Conservation (phyloP, 2,888 invertebrate genomes). For the Drosophila engyochracea region DNA sequence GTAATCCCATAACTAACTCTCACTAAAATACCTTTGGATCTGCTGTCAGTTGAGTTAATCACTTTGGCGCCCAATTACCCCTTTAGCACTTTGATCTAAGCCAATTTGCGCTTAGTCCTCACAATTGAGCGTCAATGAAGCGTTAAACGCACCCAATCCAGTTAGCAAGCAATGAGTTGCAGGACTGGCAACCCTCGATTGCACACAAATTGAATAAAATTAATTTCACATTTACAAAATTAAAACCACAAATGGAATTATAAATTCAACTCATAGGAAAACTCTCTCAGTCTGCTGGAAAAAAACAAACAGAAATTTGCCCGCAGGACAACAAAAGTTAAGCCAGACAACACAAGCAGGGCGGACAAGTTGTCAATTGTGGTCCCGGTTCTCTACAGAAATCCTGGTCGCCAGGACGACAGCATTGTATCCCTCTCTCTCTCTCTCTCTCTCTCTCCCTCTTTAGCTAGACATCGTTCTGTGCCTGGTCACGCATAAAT, state of each 20-base stretch:
- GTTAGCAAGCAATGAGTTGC: neutral
- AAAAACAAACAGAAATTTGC: slow-evolving; percentile 39
- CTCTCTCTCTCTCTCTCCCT: neutral
- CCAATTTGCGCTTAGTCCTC: slow-evolving; percentile 9
- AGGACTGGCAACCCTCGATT: slow-evolving; percentile 8
- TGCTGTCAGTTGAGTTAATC: neutral
- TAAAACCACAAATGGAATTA: slow-evolving; percentile 82
- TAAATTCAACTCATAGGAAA: slow-evolving; percentile 71
- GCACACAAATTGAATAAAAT: slow-evolving; percentile 75
- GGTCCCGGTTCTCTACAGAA: slow-evolving; percentile 17
- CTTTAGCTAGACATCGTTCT: slow-evolving; percentile 33
- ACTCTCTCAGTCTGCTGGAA: slow-evolving; percentile 1
- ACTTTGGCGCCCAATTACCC: slow-evolving; percentile 14
- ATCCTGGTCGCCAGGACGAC: slow-evolving; percentile 47
- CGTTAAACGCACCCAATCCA: slow-evolving; percentile 25
- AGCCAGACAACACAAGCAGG: slow-evolving; percentile 65
- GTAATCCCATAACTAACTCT: too few relatives aligned
- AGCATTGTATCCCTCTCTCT: slow-evolving; percentile 25
- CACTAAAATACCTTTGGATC: neutral
- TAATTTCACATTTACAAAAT: slow-evolving; percentile 81
- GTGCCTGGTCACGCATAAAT: slow-evolving; percentile 79
- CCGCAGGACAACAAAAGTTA: slow-evolving; percentile 82
- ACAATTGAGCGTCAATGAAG: slow-evolving; percentile 68
- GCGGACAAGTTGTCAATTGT: slow-evolving; percentile 62
- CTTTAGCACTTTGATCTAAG: slow-evolving; percentile 13